Evolutionary conservation across 2,888 invertebrate species (phyloP).

Genomic region (Caenorhabditis japonica): DNA sequence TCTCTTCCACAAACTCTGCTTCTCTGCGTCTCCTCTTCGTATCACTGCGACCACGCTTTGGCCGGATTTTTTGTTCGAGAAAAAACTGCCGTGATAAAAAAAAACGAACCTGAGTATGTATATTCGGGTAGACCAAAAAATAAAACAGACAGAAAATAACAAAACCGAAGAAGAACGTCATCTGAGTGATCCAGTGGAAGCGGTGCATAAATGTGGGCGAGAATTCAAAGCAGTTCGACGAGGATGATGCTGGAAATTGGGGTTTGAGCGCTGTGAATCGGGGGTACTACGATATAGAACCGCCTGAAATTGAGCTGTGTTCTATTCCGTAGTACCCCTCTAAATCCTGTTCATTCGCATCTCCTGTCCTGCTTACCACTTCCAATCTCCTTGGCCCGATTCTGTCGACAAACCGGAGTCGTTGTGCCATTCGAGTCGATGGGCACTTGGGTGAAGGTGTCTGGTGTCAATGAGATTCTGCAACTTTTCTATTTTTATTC

Average conservation of each 20-base stretch:
- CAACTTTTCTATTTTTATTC: too few relatives aligned
- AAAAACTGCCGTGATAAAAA: too few relatives aligned
- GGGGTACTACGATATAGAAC: too few relatives aligned
- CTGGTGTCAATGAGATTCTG: constrained; percentile 25
- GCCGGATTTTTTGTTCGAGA: too few relatives aligned
- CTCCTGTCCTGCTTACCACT: constrained; percentile 14
- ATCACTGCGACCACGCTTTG: too few relatives aligned
- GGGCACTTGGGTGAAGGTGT: constrained; percentile 27
- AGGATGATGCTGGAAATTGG: constrained; percentile 11
- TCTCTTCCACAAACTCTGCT: too few relatives aligned
- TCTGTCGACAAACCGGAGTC: constrained; percentile 31
- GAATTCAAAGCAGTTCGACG: constrained; percentile 54
- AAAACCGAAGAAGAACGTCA: constrained; percentile 76
- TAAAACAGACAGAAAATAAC: constrained; percentile 75
- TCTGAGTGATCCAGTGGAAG: constrained; percentile 76
- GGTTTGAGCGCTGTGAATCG: too few relatives aligned
- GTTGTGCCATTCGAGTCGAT: constrained; percentile 39
- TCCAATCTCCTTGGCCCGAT: constrained; percentile 35
- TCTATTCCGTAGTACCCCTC: too few relatives aligned
- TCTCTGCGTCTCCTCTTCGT: too few relatives aligned
- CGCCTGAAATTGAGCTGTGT: too few relatives aligned
- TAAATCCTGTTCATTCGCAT: too few relatives aligned
- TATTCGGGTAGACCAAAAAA: constrained; percentile 75
- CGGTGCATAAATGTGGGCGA: constrained; percentile 69
- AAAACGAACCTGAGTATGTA: constrained; percentile 62